Evolutionary conservation across 2,113 vertebrate species (phyloP).

Genomic region (Phodopus roborovskii): DNA sequence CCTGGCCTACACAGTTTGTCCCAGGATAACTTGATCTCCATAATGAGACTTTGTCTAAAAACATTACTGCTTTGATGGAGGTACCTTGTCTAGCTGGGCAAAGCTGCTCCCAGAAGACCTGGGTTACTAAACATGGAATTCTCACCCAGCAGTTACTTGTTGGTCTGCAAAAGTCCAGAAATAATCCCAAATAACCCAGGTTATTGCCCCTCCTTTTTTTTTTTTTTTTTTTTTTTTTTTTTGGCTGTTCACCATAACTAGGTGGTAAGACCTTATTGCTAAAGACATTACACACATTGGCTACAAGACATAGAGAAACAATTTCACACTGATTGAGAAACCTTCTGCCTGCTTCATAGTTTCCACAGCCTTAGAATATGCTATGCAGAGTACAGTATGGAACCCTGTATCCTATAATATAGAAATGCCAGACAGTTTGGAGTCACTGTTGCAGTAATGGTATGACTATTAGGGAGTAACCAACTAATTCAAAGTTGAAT

Average conservation of each 20-base stretch:
- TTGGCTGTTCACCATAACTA: not conserved
- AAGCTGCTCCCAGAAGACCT: not conserved
- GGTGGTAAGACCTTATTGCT: not conserved
- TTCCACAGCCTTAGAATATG: not conserved
- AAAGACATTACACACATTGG: not conserved
- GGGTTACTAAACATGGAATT: not conserved
- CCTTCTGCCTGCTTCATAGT: too few relatives aligned
- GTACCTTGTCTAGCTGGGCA: not conserved
- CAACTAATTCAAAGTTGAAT: not conserved
- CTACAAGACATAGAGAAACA: not conserved
- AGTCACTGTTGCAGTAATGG: too few relatives aligned
- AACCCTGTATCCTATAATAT: not conserved
- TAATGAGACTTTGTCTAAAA: not conserved
- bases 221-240: not conserved
- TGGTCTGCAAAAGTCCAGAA: not conserved
- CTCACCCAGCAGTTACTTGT: not conserved
- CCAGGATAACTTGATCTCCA: not conserved
- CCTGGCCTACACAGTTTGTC: not conserved
- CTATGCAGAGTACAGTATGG: not conserved
- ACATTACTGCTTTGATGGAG: not conserved
- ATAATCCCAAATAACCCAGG: too few relatives aligned
- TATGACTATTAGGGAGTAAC: not conserved
- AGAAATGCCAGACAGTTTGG: not conserved
- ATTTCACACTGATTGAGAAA: not conserved
- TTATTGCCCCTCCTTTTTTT: not conserved